Evolutionary conservation across 2,888 invertebrate genomes (phyloP).

Genomic region (Patella ulyssiponensis): DNA sequence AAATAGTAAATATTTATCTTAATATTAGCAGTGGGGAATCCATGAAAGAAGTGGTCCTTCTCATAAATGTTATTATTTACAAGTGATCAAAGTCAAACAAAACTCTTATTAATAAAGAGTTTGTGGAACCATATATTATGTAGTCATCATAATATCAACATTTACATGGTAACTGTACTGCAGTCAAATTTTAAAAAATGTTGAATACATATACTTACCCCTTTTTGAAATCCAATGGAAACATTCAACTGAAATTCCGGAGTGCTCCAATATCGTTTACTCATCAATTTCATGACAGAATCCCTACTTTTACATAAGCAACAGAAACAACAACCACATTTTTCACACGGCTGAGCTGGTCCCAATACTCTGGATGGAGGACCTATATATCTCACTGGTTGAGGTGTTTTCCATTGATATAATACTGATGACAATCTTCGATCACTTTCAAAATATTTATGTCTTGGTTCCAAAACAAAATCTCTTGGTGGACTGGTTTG

Average conservation of each 20-base stretch:
- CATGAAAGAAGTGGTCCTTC: too few species aligned
- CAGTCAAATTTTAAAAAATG: too few species aligned
- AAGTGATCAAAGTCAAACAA: too few species aligned
- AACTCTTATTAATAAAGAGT: too few species aligned
- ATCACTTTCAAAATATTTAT: conserved; percentile 16
- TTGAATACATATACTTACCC: conserved; percentile 14
- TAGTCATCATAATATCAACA: too few species aligned
- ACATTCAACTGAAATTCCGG: conserved; percentile 24
- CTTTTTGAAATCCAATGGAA: conserved; percentile 24
- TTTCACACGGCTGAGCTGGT: conserved; percentile 11
- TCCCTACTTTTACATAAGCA: conserved; percentile 20
- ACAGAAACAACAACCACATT: conserved; percentile 25
- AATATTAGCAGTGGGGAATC: too few species aligned
- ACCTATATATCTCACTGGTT: background rate
- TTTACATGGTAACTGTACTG: too few species aligned
- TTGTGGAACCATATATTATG: too few species aligned
- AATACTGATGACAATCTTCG: conserved; percentile 6
- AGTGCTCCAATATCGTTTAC: conserved; percentile 22
- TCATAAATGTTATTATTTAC: too few species aligned
- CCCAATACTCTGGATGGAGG: conserved; percentile 14
- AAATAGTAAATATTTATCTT: too few species aligned
- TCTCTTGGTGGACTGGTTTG: conserved; percentile 21
- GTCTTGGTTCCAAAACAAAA: conserved; percentile 11
- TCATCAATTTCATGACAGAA: conserved; percentile 16
- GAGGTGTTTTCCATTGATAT: conserved; percentile 13